Percentiles rank a stretch among this genome's conserved stretches.
These are phyloP conservation scores for Gadus macrocephalus DNA, from an alignment of 2,113 vertebrate species.

Conservation along the genomic window DNA sequence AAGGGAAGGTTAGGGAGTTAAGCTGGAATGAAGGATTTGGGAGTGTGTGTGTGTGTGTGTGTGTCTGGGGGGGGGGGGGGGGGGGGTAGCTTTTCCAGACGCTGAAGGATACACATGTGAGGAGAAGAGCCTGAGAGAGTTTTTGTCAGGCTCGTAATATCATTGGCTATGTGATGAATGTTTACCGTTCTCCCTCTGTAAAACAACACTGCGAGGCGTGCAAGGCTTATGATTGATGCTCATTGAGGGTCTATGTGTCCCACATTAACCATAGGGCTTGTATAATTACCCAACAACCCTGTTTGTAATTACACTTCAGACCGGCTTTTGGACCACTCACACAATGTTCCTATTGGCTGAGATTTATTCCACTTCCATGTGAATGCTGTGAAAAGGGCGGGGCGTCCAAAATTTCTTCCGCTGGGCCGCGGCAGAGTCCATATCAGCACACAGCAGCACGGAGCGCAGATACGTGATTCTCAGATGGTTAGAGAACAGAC, in stretches of 20 bases:
- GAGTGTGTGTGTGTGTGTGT: not conserved
- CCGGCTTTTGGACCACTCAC: conserved; percentile 31
- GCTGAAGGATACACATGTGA: too few species aligned
- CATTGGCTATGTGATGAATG: conserved; percentile 38
- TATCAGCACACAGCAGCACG: conserved; percentile 30
- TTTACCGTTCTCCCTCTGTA: conserved; percentile 53
- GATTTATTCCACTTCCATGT: conserved; percentile 40
- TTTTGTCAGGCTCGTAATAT: not conserved
- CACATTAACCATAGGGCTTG: conserved; percentile 49
- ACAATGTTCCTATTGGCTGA: conserved; percentile 26
- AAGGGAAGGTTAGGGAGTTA: conserved; percentile 6
- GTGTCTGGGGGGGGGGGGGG: too few species aligned
- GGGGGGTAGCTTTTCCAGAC: too few species aligned
- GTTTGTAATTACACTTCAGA: conserved; percentile 52
- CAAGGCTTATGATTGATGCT: conserved; percentile 43
- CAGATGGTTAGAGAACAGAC: conserved; percentile 52
- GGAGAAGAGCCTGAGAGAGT: too few species aligned
- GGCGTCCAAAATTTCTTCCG: conserved; percentile 29
- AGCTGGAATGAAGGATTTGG: conserved; percentile 16
- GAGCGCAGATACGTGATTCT: conserved; percentile 38
- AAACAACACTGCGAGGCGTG: conserved; percentile 52
- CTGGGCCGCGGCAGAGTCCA: conserved; percentile 45
- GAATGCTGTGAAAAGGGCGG: conserved; percentile 34
- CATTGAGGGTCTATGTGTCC: conserved; percentile 47
- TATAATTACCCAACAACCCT: conserved; percentile 53